Conservation (phyloP, 2,888 invertebrate species). For the Ramazzottius varieornatus region DNA sequence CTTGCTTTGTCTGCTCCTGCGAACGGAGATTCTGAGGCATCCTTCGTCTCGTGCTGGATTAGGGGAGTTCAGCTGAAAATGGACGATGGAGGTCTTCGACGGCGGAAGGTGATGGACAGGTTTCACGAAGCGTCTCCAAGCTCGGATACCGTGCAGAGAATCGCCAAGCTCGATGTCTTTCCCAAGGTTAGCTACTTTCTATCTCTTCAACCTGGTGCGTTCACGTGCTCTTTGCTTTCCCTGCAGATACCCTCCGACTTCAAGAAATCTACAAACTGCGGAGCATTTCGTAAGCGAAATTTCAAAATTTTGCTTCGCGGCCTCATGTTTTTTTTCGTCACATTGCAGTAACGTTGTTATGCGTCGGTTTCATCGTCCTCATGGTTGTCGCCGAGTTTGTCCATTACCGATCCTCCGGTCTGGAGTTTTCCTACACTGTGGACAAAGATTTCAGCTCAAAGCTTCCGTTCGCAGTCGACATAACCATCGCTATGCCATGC, state of each 20-base stretch:
- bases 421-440: neutral
- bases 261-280: neutral
- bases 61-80: no score
- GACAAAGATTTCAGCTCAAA: neutral
- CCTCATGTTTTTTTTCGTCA: no score
- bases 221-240: neutral
- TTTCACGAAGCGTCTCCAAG: neutral
- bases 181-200: neutral
- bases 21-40: no score
- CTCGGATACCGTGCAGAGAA: neutral
- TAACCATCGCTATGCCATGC: conserved; percentile 86
- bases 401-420: neutral
- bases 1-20: no score
- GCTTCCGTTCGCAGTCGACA: conserved; percentile 33
- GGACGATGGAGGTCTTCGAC: neutral
- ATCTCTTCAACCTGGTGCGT: neutral
- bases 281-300: neutral
- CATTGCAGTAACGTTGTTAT: neutral
- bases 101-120: neutral
- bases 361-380: neutral
- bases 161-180: neutral
- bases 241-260: neutral
- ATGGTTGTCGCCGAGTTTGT: neutral
- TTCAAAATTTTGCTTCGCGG: neutral
- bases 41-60: no score